Conservation (phyloP, 2,888 invertebrate species). For the Ophonus ardosiacus region DNA sequence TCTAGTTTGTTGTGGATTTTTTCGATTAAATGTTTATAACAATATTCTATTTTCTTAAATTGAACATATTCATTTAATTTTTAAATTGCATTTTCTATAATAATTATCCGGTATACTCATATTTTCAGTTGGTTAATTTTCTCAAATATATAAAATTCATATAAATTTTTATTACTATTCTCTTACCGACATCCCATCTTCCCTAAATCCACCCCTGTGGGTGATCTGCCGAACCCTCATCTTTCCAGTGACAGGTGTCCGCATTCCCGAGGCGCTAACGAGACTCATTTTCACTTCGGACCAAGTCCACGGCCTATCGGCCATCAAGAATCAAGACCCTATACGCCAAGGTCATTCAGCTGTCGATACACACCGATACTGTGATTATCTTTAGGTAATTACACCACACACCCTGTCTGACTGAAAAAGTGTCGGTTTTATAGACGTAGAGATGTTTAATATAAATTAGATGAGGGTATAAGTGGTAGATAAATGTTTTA, state of each 20-base stretch:
- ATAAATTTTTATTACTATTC: background rate
- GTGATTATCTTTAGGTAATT: conserved; percentile 52
- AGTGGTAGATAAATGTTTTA: no score
- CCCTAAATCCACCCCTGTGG: conserved; percentile 11
- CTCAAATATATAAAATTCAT: no score
- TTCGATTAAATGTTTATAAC: no score
- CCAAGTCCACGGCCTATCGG: background rate
- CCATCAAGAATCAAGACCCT: background rate
- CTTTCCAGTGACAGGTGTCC: conserved; percentile 60
- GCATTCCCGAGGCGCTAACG: conserved; percentile 60
- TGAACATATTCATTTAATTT: no score
- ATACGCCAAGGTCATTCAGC: conserved; percentile 45
- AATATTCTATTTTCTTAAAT: no score
- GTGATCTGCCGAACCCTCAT: conserved; percentile 57
- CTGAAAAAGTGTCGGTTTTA: background rate
- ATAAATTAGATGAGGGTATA: background rate
- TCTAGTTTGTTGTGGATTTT: no score
- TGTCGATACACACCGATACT: conserved; percentile 55
- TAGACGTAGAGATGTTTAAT: background rate
- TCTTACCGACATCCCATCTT: background rate
- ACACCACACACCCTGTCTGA: background rate
- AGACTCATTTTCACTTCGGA: conserved; percentile 60
- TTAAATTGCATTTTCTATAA: no score
- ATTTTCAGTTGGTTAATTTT: no score
- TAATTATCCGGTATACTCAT: no score